Percentiles rank a stretch among this genome's conserved stretches.
Conservation (phyloP, 2,113 vertebrate genomes). For the Nothocercus nigrocapillus region DNA sequence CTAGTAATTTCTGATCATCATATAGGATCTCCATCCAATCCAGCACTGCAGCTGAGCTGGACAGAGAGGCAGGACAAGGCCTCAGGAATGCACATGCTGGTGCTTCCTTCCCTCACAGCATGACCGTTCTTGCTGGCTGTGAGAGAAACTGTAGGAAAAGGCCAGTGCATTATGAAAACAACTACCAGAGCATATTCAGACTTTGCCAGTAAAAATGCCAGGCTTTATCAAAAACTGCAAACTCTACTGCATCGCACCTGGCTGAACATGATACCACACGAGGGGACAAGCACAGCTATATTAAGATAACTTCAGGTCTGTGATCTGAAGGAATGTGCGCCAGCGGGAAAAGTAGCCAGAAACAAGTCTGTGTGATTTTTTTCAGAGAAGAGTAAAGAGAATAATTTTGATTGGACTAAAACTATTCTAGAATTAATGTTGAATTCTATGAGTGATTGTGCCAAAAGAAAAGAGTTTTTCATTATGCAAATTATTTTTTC, state of each 20-base stretch:
- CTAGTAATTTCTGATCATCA: neutral
- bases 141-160: neutral
- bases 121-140: neutral
- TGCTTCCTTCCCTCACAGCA: neutral
- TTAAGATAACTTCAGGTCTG: neutral
- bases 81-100: neutral
- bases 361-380: neutral
- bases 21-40: neutral
- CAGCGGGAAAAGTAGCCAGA: neutral
- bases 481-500: neutral
- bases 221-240: neutral
- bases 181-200: neutral
- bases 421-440: neutral
- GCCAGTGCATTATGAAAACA: neutral
- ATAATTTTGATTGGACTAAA: neutral
- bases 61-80: neutral
- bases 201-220: neutral
- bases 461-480: neutral
- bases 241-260: neutral
- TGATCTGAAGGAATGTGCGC: neutral
- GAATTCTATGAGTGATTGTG: neutral
- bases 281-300: neutral
- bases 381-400: neutral
- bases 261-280: neutral
- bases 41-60: neutral